These are phyloP conservation scores for Boulengeromyrus knoepffleri DNA, from an alignment of 2,113 vertebrate species.

Conservation along the genomic window DNA sequence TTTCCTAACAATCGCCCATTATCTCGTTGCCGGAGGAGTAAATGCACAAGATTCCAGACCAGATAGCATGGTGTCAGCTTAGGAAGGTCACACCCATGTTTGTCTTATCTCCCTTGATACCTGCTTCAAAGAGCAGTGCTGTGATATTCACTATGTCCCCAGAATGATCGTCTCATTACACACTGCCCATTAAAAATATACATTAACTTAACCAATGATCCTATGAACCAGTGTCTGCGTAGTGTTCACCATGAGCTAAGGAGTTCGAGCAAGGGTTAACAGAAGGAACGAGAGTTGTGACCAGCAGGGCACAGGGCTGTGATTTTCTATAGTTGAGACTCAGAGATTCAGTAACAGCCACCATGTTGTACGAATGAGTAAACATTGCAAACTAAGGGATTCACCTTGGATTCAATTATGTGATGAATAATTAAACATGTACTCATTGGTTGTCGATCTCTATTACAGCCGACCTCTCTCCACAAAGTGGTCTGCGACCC, in stretches of 20 bases:
- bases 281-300: not conserved
- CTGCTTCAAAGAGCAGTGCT: not conserved
- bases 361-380: not conserved
- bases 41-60: not conserved
- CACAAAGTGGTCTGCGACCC: slow-evolving; percentile 69
- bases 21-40: not conserved
- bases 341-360: not conserved
- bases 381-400: not conserved
- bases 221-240: not conserved
- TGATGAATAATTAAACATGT: not conserved
- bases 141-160: not conserved
- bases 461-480: slow-evolving; percentile 61
- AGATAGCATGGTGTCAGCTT: not conserved
- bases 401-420: not conserved
- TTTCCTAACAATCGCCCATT: not conserved
- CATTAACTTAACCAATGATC: not conserved
- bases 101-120: not conserved
- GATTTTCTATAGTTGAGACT: not conserved
- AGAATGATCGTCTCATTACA: not conserved
- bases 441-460: not conserved
- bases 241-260: not conserved
- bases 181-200: not conserved
- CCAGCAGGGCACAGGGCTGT: not conserved
- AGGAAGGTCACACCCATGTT: not conserved
- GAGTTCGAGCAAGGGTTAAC: not conserved